Evolutionary conservation across 1,140 invertebrate species (phyloP).

Genomic region (Drosophila yakuba): DNA sequence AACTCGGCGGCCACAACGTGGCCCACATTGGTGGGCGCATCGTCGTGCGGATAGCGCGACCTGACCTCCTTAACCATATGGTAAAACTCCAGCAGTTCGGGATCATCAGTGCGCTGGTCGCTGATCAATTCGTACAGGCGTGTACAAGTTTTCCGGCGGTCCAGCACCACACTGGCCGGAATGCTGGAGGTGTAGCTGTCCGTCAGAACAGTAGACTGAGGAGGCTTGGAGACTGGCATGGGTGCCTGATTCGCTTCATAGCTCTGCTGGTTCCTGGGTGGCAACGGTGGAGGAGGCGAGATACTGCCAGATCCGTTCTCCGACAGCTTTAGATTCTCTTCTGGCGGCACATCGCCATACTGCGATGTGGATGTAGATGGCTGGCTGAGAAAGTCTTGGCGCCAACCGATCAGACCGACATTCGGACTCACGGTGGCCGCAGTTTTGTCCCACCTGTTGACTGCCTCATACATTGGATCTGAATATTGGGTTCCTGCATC

Average conservation of each 20-base stretch:
- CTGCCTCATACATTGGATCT: constrained; percentile 91
- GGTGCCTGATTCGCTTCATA: constrained; percentile 35
- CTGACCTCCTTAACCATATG: constrained; percentile 88
- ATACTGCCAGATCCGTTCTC: constrained; percentile 38
- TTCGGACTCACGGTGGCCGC: constrained; percentile 85
- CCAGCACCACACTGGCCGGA: constrained; percentile 81
- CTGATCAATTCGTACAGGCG: constrained; percentile 90
- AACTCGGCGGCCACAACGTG: constrained; percentile 93
- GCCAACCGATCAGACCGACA: constrained; percentile 86
- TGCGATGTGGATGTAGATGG: constrained; percentile 21
- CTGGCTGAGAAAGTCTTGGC: constrained; percentile 59
- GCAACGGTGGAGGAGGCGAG: constrained; percentile 85
- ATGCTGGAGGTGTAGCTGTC: constrained; percentile 75
- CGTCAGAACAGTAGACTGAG: constrained; percentile 38
- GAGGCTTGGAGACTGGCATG: constrained; percentile 11
- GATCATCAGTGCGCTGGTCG: constrained; percentile 88
- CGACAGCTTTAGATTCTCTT: constrained; percentile 1
- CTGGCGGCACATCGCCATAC: neutral
- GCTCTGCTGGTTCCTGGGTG: constrained; percentile 85
- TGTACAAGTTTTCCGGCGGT: constrained; percentile 85
- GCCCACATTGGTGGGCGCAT: constrained; percentile 91
- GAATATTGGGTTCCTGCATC: constrained; percentile 90
- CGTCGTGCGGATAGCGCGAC: constrained; percentile 88
- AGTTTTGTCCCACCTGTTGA: constrained; percentile 88
- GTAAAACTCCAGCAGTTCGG: constrained; percentile 92